phyloP scores from a whole-genome alignment of 1,140 invertebrate genomes.

The Diachasmimorpha longicaudata region DNA sequence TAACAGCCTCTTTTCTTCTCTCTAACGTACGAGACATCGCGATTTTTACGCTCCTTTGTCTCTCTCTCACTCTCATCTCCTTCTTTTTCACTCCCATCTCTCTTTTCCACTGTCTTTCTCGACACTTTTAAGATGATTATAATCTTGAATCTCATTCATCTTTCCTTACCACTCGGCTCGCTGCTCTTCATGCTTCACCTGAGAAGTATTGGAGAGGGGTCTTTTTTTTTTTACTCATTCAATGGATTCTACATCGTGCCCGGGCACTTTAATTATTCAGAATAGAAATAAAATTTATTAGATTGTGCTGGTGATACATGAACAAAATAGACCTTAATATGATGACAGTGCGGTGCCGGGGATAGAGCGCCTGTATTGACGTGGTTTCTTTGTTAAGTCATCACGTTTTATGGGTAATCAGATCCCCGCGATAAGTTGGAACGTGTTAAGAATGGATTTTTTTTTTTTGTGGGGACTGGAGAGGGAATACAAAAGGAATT shows the following conservation, averaged over 20 bases:
- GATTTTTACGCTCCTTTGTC: constrained; percentile 15
- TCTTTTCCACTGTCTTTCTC: neutral
- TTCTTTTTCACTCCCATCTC: neutral
- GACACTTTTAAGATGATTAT: constrained; percentile 12
- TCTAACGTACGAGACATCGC: neutral
- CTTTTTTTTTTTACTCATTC: neutral
- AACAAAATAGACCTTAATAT: neutral
- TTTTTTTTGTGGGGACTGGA: neutral
- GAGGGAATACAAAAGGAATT: neutral
- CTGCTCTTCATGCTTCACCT: neutral
- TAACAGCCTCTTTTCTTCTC: constrained; percentile 25
- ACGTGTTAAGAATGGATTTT: constrained; percentile 21
- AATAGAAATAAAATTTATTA: neutral
- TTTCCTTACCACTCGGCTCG: neutral
- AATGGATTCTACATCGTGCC: neutral
- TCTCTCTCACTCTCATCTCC: neutral
- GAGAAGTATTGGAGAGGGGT: neutral
- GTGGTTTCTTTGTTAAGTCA: neutral
- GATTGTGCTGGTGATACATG: neutral
- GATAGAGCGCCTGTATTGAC: neutral
- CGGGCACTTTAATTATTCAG: constrained; percentile 3
- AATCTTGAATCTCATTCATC: constrained; percentile 10
- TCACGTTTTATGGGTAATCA: constrained; percentile 11
- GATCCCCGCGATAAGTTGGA: constrained; percentile 3
- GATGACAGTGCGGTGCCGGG: neutral